Evolutionary conservation across 2,888 invertebrate species (phyloP), one percentile per base, ranked within the genome.

Genomic region (Tetrapedia diversipes): DNA sequence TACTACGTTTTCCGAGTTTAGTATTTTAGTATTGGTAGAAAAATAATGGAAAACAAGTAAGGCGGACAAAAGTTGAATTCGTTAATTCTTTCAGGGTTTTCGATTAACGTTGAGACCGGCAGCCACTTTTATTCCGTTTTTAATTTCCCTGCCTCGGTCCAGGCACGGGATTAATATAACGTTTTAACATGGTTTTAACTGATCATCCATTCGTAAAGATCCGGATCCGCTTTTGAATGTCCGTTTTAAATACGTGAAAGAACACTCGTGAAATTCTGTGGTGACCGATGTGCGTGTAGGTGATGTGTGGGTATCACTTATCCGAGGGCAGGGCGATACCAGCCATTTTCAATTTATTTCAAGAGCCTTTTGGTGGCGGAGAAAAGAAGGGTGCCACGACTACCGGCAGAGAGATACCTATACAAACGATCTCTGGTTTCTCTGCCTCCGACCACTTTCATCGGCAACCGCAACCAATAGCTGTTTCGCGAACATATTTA

Each of bases 271-370:
- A 59, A 66, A 72, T 59, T 68, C 63, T 59, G 66, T 65, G 76
- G 65, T 57, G 76, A 73, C 45, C 63, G 68, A 74, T 73, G 75
- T 69, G 83, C 75, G 83, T 84, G 82, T 82, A 77, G 84, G 78
- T 84, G 84, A 82, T 80, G 79, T 80, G 79, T 82, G 83, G 87
- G 87, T 88, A 88, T 89, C 89, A 87, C 85, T 86, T 87, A 86
- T 86, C 86, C 82, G 85, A 81, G 81, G 69, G 87, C 86, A 81
- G 86, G 84, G 86, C 85, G 87, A 87, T 86, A 86, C 88, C 87
- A 89, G 85, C 89, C 87, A 89, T 90, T 90, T 90, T 90, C 90
- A 90, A 90, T 90, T 90, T 90, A 90, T 89, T 89, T 90, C 88
- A 89, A 90, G 90, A 86, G 88, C 86, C 88, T 89, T 89, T 87